Conservation (phyloP, 2,113 vertebrate species). For the Climacteris rufus region DNA sequence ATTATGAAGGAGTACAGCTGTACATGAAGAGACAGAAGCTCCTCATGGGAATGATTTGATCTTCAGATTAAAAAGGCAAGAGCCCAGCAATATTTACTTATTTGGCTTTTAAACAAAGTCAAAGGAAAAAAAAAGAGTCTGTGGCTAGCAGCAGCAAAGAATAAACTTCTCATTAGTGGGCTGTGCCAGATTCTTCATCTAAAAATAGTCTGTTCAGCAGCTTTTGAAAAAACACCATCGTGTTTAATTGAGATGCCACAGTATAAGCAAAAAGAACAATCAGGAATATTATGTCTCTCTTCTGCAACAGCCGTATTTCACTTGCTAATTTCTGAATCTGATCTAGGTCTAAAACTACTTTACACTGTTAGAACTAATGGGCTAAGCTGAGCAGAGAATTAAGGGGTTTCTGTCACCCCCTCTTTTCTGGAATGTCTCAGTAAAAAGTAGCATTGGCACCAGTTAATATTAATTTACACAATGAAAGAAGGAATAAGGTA, state of each 20-base stretch:
- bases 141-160: background rate
- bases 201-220: conserved; percentile 19
- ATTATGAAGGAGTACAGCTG: background rate
- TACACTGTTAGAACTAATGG: background rate
- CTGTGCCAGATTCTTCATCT: background rate
- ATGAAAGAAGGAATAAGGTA: background rate
- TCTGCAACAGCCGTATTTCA: background rate
- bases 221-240: background rate
- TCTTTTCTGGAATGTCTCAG: background rate
- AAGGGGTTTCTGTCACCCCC: background rate
- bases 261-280: background rate
- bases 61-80: conserved; percentile 19
- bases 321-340: background rate
- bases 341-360: background rate
- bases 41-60: conserved; percentile 7
- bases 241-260: background rate
- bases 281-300: background rate
- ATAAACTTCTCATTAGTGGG: conserved; percentile 21
- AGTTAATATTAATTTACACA: background rate
- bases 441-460: background rate
- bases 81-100: conserved; percentile 13
- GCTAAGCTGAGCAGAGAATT: background rate
- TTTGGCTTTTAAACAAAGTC: background rate
- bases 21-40: background rate
- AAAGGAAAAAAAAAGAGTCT: background rate